Evolutionary conservation across 2,797 vertebrate genomes (phyloP).

Genomic region (Hipposideros larvatus): DNA sequence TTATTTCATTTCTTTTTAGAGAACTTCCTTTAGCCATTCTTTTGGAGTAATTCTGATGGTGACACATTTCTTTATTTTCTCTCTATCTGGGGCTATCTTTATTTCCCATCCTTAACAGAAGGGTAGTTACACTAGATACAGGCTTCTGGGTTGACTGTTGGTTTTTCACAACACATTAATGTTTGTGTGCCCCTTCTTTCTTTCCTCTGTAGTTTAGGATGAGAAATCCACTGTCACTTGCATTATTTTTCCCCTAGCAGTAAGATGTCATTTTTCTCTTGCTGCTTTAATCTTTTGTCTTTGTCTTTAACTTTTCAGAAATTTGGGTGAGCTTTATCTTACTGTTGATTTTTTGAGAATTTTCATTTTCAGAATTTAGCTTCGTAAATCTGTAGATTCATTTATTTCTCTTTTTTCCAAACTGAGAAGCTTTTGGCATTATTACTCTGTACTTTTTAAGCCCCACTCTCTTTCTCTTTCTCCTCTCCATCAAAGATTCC

Average conservation of each 20-base stretch:
- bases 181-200: background rate
- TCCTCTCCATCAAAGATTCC: background rate
- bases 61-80: background rate
- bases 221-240: background rate
- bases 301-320: background rate
- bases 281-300: background rate
- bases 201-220: background rate
- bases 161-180: background rate
- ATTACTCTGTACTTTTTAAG: background rate
- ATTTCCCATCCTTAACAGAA: background rate
- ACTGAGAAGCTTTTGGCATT: background rate
- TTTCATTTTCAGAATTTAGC: background rate
- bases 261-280: background rate
- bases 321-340: background rate
- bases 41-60: background rate
- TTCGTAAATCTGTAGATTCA: background rate
- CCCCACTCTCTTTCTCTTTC: background rate
- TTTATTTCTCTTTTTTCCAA: background rate
- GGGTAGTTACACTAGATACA: background rate
- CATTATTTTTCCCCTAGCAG: too few relatives aligned
- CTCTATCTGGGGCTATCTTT: background rate
- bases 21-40: background rate
- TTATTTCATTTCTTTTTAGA: background rate
- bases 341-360: background rate
- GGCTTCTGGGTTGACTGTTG: background rate